A percentile compares a stretch with the other conserved stretches of the same genome.
Conservation (phyloP, 2,888 invertebrate genomes). For the Oscheius sp. region DNA sequence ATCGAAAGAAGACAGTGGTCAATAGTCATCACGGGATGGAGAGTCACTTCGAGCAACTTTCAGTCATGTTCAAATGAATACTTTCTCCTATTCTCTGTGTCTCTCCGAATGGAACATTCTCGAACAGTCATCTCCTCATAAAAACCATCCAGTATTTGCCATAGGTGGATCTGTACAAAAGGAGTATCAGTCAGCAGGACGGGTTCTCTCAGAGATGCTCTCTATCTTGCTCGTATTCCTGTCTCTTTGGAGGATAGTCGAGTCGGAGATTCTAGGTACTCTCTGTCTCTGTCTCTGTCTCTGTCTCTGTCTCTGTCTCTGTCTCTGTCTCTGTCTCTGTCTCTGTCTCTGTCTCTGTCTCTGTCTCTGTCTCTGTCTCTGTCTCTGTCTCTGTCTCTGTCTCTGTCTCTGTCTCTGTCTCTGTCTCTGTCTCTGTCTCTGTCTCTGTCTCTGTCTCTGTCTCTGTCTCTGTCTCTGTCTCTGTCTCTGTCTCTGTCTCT, state of each 20-base stretch:
- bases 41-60: slow-evolving; percentile 4
- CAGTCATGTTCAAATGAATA: background rate
- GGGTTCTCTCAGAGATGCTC: background rate
- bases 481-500: too few relatives aligned
- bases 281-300: background rate
- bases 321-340: too few relatives aligned
- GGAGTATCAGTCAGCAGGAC: background rate
- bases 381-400: too few relatives aligned
- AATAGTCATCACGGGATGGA: slow-evolving; percentile 20
- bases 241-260: background rate
- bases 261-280: background rate
- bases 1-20: background rate
- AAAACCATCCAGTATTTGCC: background rate
- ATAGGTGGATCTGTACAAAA: background rate
- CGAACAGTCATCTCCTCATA: background rate
- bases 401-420: too few relatives aligned
- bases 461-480: too few relatives aligned
- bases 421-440: too few relatives aligned
- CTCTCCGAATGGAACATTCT: background rate
- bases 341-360: too few relatives aligned
- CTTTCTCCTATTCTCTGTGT: background rate
- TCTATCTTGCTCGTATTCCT: background rate
- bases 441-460: too few relatives aligned
- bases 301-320: too few relatives aligned
- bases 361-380: too few relatives aligned